Conservation (phyloP, 30 jellyfish, hydroid and myxozoan genomes). For the Mastigias papua region DNA sequence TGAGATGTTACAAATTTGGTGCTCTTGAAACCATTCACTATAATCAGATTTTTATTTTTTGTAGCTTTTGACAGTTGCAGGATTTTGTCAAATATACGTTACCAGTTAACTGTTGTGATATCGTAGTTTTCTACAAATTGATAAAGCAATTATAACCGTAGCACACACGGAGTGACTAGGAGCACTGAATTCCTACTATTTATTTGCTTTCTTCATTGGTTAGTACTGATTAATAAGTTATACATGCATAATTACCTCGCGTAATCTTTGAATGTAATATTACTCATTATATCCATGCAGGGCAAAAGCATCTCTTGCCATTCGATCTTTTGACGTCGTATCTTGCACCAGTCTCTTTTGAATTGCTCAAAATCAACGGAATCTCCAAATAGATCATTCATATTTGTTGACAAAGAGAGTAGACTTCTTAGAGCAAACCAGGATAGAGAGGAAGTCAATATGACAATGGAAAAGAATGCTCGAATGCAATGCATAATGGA, state of each 20-base stretch:
- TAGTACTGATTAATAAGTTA: neutral
- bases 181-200: no score
- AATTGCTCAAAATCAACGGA: conserved; percentile 82
- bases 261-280: conserved; percentile 24
- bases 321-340: conserved; percentile 70
- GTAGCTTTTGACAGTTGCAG: no score
- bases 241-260: conserved; percentile 37
- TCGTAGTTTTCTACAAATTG: no score
- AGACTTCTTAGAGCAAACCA: conserved; percentile 89
- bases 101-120: no score
- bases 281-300: conserved; percentile 66
- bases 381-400: conserved; percentile 35
- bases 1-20: no score
- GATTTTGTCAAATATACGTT: no score
- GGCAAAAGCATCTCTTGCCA: conserved; percentile 95
- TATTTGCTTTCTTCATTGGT: neutral
- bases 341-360: conserved; percentile 96
- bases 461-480: conserved; percentile 70
- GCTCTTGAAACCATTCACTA: no score
- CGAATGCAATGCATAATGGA: conserved; percentile 81
- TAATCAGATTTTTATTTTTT: no score
- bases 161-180: no score
- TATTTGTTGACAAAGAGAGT: conserved; percentile 50
- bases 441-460: conserved; percentile 74
- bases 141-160: no score